These are phyloP conservation scores for Triplophysa tibetana DNA, from an alignment of 2,113 vertebrate genomes.

Conservation along the genomic window DNA sequence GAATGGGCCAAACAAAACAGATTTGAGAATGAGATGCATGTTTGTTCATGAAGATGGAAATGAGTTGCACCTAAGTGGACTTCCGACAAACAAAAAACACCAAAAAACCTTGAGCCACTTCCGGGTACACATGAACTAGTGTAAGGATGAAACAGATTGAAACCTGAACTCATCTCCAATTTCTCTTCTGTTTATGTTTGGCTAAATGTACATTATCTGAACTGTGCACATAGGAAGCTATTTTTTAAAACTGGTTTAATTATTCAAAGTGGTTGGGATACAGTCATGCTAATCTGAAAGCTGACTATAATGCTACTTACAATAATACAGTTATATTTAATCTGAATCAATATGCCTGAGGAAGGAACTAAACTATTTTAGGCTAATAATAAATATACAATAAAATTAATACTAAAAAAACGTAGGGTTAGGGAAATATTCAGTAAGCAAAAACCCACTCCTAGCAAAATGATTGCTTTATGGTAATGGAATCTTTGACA, in stretches of 20 bases:
- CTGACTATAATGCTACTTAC: too few relatives aligned
- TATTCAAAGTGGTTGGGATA: too few relatives aligned
- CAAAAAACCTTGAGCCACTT: not conserved
- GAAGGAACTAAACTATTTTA: too few relatives aligned
- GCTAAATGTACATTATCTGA: not conserved
- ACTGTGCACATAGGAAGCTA: not conserved
- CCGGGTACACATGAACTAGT: constrained; percentile 24
- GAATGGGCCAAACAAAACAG: constrained; percentile 9
- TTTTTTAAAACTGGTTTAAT: not conserved
- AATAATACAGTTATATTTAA: too few relatives aligned
- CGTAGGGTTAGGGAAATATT: too few relatives aligned
- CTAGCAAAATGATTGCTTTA: not conserved
- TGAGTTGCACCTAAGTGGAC: not conserved
- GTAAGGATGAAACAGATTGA: not conserved
- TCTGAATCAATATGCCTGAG: too few relatives aligned
- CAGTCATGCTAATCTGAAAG: too few relatives aligned
- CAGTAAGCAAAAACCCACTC: not conserved
- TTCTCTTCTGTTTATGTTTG: not conserved
- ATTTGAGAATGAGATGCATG: not conserved
- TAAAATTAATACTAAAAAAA: too few relatives aligned
- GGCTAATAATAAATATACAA: too few relatives aligned
- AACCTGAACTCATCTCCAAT: constrained; percentile 15
- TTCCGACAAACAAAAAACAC: constrained; percentile 1
- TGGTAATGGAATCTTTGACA: constrained; percentile 6
- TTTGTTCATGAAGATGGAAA: not conserved